phyloP scores from a whole-genome alignment of 2,888 invertebrate species.

The Muschampia plurimacula region DNA sequence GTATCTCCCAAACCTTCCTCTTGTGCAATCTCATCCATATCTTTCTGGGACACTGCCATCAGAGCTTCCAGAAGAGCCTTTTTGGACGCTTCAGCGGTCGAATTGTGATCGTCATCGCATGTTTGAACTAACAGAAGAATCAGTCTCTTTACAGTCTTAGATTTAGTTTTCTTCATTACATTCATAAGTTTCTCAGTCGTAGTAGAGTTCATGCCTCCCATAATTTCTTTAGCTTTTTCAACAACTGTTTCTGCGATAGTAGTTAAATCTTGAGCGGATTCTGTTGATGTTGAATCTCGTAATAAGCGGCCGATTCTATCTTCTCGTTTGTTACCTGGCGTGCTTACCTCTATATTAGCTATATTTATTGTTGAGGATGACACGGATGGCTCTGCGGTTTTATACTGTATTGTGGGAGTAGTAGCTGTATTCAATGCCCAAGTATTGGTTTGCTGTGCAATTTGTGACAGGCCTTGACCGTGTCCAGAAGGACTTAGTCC shows the following conservation, averaged over 20 bases:
- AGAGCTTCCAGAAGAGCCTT: slow-evolving; percentile 89
- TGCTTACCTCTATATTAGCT: slow-evolving; percentile 54
- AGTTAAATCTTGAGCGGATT: slow-evolving; percentile 85
- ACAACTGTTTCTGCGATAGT: slow-evolving; percentile 88
- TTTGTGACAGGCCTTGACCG: slow-evolving; percentile 58
- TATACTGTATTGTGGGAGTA: slow-evolving; percentile 60
- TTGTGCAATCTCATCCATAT: slow-evolving; percentile 79
- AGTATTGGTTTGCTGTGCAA: slow-evolving; percentile 60
- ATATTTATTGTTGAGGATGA: slow-evolving; percentile 63
- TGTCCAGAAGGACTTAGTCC: slow-evolving; percentile 79
- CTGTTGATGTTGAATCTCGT: slow-evolving; percentile 72
- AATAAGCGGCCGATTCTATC: slow-evolving; percentile 69
- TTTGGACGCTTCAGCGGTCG: slow-evolving; percentile 89
- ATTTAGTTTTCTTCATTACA: slow-evolving; percentile 93
- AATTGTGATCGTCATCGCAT: slow-evolving; percentile 90
- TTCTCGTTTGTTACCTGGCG: slow-evolving; percentile 57
- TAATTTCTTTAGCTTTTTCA: slow-evolving; percentile 90
- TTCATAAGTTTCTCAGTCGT: slow-evolving; percentile 90
- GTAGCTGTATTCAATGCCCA: slow-evolving; percentile 63
- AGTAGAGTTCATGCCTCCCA: slow-evolving; percentile 90
- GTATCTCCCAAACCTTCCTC: slow-evolving; percentile 64
- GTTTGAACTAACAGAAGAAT: slow-evolving; percentile 92
- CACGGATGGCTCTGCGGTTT: slow-evolving; percentile 62
- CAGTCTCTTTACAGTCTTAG: slow-evolving; percentile 90
- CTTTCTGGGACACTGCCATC: slow-evolving; percentile 87